These are phyloP conservation scores for Drosophila funebris DNA, from an alignment of 1,140 invertebrate genomes.

Conservation along the genomic window DNA sequence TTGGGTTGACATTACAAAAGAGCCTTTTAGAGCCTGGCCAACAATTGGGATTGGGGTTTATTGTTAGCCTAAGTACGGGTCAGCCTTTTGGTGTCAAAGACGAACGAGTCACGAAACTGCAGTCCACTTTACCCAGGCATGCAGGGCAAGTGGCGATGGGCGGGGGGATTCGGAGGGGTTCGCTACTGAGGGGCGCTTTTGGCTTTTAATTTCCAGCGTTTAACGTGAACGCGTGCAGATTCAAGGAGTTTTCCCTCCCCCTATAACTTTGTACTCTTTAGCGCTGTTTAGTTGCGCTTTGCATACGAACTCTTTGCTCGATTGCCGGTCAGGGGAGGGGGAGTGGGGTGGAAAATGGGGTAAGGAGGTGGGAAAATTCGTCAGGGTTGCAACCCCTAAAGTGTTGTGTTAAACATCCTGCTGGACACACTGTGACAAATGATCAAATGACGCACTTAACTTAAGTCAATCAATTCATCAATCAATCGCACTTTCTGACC, in stretches of 20 bases:
- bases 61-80: constrained; percentile 70
- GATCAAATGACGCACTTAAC: constrained; percentile 49
- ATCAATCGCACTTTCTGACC: constrained; percentile 10
- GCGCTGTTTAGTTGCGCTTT: constrained; percentile 73
- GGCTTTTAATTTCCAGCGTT: constrained; percentile 65
- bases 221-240: constrained; percentile 68
- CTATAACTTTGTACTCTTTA: constrained; percentile 74
- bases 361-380: background rate
- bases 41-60: constrained; percentile 15
- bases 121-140: background rate
- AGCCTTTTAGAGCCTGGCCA: constrained; percentile 51
- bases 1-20: constrained; percentile 58
- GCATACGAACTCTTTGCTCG: constrained; percentile 26
- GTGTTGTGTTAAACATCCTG: background rate
- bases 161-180: background rate
- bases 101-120: constrained; percentile 49
- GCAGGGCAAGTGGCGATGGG: background rate
- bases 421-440: constrained; percentile 48
- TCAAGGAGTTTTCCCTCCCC: constrained; percentile 18
- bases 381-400: background rate
- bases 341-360: background rate
- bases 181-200: background rate
- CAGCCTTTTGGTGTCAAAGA: constrained; percentile 76
- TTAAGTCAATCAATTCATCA: constrained; percentile 33
- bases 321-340: background rate